These are phyloP conservation scores for Guaruba guarouba DNA, from an alignment of 2,113 vertebrate genomes.

Conservation along the genomic window DNA sequence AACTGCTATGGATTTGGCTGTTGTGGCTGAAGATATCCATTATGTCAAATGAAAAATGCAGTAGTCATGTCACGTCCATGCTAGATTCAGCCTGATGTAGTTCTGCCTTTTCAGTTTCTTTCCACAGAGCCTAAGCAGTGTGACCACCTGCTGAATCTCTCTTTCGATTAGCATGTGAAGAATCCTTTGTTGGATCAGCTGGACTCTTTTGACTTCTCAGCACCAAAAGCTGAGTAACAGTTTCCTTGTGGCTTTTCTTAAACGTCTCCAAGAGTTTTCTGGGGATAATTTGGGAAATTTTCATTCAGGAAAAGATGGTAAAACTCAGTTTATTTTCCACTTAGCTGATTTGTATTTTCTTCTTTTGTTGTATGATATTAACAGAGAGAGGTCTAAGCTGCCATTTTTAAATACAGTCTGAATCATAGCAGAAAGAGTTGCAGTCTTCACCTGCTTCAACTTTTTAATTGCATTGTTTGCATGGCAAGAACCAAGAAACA, in stretches of 20 bases:
- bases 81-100: neutral
- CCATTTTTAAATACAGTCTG: neutral
- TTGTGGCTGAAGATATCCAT: neutral
- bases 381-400: neutral
- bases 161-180: neutral
- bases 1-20: neutral
- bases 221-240: neutral
- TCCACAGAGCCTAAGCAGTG: conserved; percentile 10
- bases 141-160: conserved; percentile 34
- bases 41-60: conserved; percentile 11
- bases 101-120: conserved; percentile 25
- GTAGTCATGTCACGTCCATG: conserved; percentile 5
- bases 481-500: neutral
- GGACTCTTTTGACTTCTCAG: neutral
- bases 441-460: neutral
- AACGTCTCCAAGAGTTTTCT: neutral
- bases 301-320: neutral
- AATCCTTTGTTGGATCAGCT: conserved; percentile 25
- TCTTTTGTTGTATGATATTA: neutral
- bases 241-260: conserved; percentile 22
- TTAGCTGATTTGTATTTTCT: neutral
- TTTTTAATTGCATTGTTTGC: neutral
- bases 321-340: neutral
- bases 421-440: neutral
- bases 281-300: neutral